Conservation (phyloP, 64 coral and sea anemone genomes). For the Montipora sp. region DNA sequence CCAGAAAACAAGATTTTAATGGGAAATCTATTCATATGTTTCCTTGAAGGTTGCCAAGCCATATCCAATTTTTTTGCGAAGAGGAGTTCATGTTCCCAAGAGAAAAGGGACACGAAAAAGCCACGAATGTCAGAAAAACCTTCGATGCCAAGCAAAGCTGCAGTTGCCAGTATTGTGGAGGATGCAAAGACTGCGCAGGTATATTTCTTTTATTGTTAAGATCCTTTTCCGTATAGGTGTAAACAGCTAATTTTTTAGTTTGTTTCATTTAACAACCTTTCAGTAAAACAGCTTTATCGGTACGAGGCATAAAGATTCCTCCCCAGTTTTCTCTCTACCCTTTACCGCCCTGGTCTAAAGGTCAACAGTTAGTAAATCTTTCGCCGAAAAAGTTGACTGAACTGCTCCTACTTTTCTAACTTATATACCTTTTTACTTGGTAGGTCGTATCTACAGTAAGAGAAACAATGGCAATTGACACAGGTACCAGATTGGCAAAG, state of each 20-base stretch:
- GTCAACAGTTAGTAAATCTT: conserved; percentile 4
- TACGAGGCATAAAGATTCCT: conserved; percentile 5
- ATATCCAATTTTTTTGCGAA: conserved; percentile 8
- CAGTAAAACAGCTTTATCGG: background rate
- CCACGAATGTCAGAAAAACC: background rate
- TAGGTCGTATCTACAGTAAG: background rate
- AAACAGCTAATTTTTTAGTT: conserved; percentile 12
- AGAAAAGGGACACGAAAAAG: conserved; percentile 6
- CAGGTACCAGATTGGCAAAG: conserved; percentile 9
- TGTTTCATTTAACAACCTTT: background rate
- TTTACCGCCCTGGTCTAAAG: background rate
- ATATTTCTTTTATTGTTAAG: conserved; percentile 11
- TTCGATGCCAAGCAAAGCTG: background rate
- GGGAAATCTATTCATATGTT: conserved; percentile 4
- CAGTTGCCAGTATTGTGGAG: conserved; percentile 6
- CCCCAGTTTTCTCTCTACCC: conserved; percentile 16
- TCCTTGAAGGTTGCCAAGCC: background rate
- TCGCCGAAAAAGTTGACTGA: background rate
- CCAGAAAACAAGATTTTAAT: conserved; percentile 1
- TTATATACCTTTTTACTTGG: conserved; percentile 15
- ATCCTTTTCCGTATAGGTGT: conserved; percentile 1
- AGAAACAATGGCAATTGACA: conserved; percentile 14
- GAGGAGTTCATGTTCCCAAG: conserved; percentile 23
- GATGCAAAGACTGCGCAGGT: conserved; percentile 9
- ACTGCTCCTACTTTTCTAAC: conserved; percentile 8